Percentiles rank a stretch among this genome's conserved stretches.
These are phyloP conservation scores for Cromileptes altivelis DNA, from an alignment of 2,113 vertebrate species.

Conservation along the genomic window DNA sequence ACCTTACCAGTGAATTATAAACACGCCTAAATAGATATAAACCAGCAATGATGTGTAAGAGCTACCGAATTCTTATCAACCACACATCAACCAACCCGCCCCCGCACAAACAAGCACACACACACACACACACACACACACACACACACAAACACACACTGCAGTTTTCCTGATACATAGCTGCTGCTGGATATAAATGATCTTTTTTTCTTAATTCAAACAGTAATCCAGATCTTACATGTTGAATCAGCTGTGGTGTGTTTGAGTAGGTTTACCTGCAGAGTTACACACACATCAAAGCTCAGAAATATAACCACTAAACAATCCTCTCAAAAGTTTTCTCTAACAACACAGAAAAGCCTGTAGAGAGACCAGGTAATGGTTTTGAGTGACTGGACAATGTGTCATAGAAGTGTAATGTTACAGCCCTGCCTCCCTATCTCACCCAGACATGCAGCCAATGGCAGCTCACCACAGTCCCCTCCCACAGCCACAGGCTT, in stretches of 20 bases:
- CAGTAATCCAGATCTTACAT: background rate
- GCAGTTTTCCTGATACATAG: background rate
- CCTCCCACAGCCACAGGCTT: conserved; percentile 78
- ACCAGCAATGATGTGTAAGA: background rate
- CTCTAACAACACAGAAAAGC: conserved; percentile 34
- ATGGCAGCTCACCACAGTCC: conserved; percentile 63
- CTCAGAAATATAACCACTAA: background rate
- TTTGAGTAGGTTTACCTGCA: conserved; percentile 10
- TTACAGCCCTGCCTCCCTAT: conserved; percentile 77
- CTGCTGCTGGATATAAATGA: background rate
- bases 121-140: background rate
- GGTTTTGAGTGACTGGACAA: conserved; percentile 69
- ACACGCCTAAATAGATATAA: conserved; percentile 13
- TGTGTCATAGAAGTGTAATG: conserved; percentile 77
- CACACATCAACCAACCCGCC: background rate
- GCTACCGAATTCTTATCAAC: conserved; percentile 4
- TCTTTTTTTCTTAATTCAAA: background rate
- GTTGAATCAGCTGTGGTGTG: conserved; percentile 23
- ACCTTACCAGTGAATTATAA: background rate
- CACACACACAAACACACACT: background rate
- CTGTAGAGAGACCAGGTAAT: conserved; percentile 70
- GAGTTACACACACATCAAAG: background rate
- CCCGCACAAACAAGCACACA: background rate
- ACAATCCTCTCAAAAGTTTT: conserved; percentile 34
- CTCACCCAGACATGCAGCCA: conserved; percentile 64